phyloP scores from a whole-genome alignment of 2,113 vertebrate genomes.

The Hepsetus odoe region DNA sequence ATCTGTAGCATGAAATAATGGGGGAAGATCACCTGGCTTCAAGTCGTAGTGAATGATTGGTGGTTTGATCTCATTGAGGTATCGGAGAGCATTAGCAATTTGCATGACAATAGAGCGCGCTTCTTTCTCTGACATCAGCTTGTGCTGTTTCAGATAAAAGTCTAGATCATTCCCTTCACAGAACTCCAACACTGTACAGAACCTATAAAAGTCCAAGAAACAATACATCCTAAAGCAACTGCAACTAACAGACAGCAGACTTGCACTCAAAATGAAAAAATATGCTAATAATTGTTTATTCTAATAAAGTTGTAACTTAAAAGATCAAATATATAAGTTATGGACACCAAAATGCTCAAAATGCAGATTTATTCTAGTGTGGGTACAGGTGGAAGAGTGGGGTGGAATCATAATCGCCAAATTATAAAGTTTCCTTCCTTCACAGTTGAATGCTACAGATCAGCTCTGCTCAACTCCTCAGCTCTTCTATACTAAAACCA shows the following conservation, averaged over 20 bases:
- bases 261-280: too few species aligned
- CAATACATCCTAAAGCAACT: neutral
- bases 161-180: slow-evolving; percentile 99
- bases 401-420: too few species aligned
- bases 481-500: too few species aligned
- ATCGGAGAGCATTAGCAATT: slow-evolving; percentile 97
- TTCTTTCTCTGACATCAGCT: slow-evolving; percentile 98
- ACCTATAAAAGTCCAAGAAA: slow-evolving; percentile 70
- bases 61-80: slow-evolving; percentile 99
- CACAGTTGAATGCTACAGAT: too few species aligned
- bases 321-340: too few species aligned
- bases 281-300: too few species aligned
- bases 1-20: neutral
- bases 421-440: too few species aligned
- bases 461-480: too few species aligned
- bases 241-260: neutral
- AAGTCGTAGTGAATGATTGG: slow-evolving; percentile 99
- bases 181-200: slow-evolving; percentile 99
- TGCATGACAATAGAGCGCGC: slow-evolving; percentile 99
- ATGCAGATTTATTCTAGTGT: too few species aligned
- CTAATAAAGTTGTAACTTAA: too few species aligned
- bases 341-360: too few species aligned
- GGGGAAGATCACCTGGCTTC: slow-evolving; percentile 97
- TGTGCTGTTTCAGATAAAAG: slow-evolving; percentile 99
- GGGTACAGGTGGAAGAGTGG: too few species aligned